A percentile compares a stretch with the other conserved stretches of the same genome.
Conservation (phyloP, 2,797 vertebrate genomes). For the Hyperoplus lanceolatus region DNA sequence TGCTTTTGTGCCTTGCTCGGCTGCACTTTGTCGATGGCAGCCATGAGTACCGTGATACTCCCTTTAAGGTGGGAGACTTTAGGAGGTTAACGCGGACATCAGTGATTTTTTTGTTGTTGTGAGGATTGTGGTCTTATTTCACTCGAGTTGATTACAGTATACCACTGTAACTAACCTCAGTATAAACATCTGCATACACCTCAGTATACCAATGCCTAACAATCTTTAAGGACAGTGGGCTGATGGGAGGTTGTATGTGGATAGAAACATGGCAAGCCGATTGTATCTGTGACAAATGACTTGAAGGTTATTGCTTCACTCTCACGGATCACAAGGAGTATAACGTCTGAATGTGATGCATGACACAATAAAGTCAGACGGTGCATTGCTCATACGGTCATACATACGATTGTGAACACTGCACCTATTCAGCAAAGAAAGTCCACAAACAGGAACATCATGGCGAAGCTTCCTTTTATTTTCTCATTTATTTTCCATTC, state of each 20-base stretch:
- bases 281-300: constrained; percentile 14
- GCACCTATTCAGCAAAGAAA: constrained; percentile 26
- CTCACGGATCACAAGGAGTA: constrained; percentile 23
- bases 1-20: constrained; percentile 5
- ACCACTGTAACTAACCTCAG: not conserved
- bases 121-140: not conserved
- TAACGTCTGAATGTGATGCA: constrained; percentile 21
- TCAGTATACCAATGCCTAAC: not conserved
- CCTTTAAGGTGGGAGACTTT: no score
- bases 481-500: constrained; percentile 40
- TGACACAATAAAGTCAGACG: constrained; percentile 28
- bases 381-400: constrained; percentile 1
- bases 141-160: not conserved
- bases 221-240: not conserved
- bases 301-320: constrained; percentile 56
- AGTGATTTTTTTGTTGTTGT: not conserved
- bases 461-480: constrained; percentile 18
- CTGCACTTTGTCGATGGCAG: not conserved
- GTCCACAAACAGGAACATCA: constrained; percentile 20
- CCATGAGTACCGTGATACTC: not conserved
- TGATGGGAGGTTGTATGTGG: constrained; percentile 18
- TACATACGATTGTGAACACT: constrained; percentile 3
- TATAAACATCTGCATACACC: not conserved
- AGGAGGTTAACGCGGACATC: no score
- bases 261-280: constrained; percentile 19